phyloP scores from a whole-genome alignment of 2,888 invertebrate species.

The Dryococelus australis region DNA sequence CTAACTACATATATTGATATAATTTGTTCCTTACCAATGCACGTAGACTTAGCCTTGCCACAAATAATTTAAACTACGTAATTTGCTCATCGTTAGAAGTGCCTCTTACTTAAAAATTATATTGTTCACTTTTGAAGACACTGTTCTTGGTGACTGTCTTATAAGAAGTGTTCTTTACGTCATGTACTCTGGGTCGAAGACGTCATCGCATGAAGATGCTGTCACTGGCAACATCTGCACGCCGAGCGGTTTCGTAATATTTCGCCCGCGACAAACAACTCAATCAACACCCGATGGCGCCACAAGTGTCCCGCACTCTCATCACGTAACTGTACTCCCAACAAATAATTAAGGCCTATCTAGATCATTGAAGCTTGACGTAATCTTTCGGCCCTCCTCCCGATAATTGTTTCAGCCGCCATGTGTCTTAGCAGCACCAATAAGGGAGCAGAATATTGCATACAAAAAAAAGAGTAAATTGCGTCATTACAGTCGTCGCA shows the following conservation, averaged over 20 bases:
- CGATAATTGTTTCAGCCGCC: slow-evolving; percentile 28
- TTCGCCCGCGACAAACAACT: not conserved
- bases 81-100: too few species aligned
- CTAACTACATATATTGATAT: too few species aligned
- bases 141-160: too few species aligned
- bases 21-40: too few species aligned
- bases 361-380: slow-evolving; percentile 27
- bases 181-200: not conserved
- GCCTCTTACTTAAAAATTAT: too few species aligned
- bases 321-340: slow-evolving; percentile 1
- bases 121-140: too few species aligned
- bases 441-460: not conserved
- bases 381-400: slow-evolving; percentile 22
- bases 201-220: not conserved
- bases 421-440: not conserved
- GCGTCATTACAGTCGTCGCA: not conserved
- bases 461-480: not conserved
- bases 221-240: not conserved
- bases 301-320: not conserved
- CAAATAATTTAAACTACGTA: too few species aligned
- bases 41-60: too few species aligned
- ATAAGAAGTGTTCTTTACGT: not conserved
- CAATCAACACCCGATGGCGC: slow-evolving; percentile 10
- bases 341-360: slow-evolving; percentile 28
- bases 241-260: not conserved